Base-by-base conservation (phyloP, 2,888 invertebrate species). In the Rosalia funebris region DNA sequence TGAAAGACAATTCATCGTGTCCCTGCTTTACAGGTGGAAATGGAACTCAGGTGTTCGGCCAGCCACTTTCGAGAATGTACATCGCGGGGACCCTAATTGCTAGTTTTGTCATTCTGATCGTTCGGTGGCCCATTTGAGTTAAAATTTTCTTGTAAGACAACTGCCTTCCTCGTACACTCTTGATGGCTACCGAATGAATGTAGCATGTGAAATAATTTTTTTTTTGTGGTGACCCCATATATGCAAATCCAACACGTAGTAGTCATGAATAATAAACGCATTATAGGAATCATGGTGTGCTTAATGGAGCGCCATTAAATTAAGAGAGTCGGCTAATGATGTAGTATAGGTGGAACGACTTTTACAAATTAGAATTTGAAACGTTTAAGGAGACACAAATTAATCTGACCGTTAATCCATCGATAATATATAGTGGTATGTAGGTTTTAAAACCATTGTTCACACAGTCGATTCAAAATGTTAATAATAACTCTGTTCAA, bases 11-110 rank as follows among this genome's bases (percentile, higher is more conserved):
- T 57, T 68, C 66, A 70, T 71, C 69, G 67, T 68, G 63, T 70
- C 70, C 70, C 55, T 66, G 63, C 59, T 53, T 25, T 61, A 69
- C 68, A 66, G 69, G 68, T 71, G 69, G 66, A 67, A 63, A 57
- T 58, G 46, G 57, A 47, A 62, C 57, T 70, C 69, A 69, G 70
- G 69, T 71, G 72, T 71, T 54, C 55, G 53, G 44, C 47, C 47
- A 57, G 57, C 60, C 60, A 56, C 60, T 55, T 45, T 46, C 41
- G 50, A 58, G 56, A 46, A 53, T 44, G 20, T 34, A 20, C 37
- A 20, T 50, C 17, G 41, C 48, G 44, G 37, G 39, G 17, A 12
- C 36, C 37, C 62, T 58, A 58, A 58, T 58, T 55, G 44, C 57
- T 32, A 25, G 48, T 57, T 62, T 62, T 62, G 62, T 62, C 62